Conservation (phyloP, 2,797 vertebrate genomes). For the Limnodromus scolopaceus region DNA sequence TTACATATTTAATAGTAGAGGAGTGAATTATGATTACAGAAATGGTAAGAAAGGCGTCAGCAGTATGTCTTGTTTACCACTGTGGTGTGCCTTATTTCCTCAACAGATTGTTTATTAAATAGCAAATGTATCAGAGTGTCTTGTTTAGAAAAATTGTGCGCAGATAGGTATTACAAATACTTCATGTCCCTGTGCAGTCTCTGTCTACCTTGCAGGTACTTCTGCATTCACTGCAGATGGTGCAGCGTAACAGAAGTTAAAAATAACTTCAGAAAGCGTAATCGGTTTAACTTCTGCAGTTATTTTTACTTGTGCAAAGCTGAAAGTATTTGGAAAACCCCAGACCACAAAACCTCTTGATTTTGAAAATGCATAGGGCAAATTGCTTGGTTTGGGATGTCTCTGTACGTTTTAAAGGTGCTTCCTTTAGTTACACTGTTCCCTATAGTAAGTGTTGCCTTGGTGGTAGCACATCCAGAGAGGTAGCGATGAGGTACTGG, state of each 20-base stretch:
- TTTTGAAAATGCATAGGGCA: neutral
- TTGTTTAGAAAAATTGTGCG: neutral
- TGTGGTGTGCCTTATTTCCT: neutral
- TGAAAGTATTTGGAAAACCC: neutral
- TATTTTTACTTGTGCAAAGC: neutral
- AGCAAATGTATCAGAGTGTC: neutral
- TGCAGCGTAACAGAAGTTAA: neutral
- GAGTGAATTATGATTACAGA: neutral
- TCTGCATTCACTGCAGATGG: neutral
- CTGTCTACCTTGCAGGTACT: neutral
- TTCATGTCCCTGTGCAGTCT: neutral
- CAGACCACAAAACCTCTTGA: neutral
- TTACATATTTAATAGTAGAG: neutral
- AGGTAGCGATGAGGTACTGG: neutral
- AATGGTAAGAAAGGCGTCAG: neutral
- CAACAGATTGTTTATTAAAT: neutral
- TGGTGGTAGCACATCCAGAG: neutral
- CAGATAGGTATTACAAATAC: neutral
- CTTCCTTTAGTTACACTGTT: neutral
- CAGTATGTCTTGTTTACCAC: neutral
- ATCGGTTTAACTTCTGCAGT: neutral
- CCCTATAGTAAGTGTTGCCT: neutral
- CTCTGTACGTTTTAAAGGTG: neutral
- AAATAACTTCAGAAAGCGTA: neutral
- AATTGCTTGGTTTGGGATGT: neutral